Base-by-base conservation (phyloP, 2,797 vertebrate genomes). In the Podargus strigoides region DNA sequence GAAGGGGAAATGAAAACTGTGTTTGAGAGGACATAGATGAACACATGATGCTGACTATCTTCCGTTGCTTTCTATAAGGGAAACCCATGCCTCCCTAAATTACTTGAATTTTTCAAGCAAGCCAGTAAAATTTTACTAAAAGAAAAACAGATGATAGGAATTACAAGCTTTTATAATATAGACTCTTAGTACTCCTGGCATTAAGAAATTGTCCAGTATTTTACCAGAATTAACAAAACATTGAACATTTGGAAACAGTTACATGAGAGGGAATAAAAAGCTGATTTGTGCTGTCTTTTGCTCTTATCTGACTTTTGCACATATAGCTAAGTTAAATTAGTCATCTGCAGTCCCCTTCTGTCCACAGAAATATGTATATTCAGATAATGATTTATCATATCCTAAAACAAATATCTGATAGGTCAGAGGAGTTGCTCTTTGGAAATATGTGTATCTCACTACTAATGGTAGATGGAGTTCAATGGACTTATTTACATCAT, bases 31-130 rank as follows among this genome's bases (percentile, higher is more conserved):
- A 32, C 11, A 37, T 28, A 41, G 39, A 34, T 55, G 22, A 85
- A 85, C 0, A 0, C 9, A 44, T 36, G 8, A 58, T 55, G 20
- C 15, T 87, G 59, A 30, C 15, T 73, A 69, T 10, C 8, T 62
- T 82, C 32, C 10, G 26, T 5, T 62, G 10, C 6, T 70, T 49
- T 73, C 30, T 66, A 1, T 39, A 62, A 67, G 69, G n/a, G 9
- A 84, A 81, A 77, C 2, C 5, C 32, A 60, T 4, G 6, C 6
- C 4, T 72, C 14, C 42, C 20, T 64, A 53, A 86, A 42, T 11
- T 60, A 34, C 15, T 27, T 42, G 17, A 24, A 27, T 76, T 79
- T 87, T 87, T 56, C 30, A 66, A 81, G 21, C 4, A 73, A 70
- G 5, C 3, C 12, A 53, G 9, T 21, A 82, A 72, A 82, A 41